These are phyloP conservation scores for Ciconia maguari DNA, from an alignment of 2,113 vertebrate species.

Conservation along the genomic window DNA sequence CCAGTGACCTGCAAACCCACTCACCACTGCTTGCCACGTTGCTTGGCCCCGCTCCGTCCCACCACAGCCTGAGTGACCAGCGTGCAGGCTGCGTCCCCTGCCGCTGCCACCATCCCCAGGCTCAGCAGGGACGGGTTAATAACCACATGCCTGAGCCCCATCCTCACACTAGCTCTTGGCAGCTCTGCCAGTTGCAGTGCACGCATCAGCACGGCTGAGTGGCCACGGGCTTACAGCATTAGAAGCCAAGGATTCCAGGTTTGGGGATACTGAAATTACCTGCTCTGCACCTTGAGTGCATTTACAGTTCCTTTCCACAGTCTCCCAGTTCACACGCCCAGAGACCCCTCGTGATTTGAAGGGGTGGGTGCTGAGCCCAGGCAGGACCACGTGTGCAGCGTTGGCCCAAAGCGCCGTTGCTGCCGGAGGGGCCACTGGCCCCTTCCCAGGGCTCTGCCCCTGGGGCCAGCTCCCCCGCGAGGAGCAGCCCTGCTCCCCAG, in stretches of 20 bases:
- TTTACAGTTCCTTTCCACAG: not conserved
- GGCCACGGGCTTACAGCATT: not conserved
- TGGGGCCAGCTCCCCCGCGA: not conserved
- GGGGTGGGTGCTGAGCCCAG: not conserved
- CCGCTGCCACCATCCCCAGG: not conserved
- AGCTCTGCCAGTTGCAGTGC: not conserved
- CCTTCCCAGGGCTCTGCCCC: not conserved
- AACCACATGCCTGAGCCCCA: not conserved
- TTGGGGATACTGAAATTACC: not conserved
- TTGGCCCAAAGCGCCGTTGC: rapidly evolving
- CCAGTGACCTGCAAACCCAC: not conserved
- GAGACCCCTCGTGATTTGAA: not conserved
- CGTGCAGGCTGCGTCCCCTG: rapidly evolving
- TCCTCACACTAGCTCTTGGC: not conserved
- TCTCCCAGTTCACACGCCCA: rapidly evolving
- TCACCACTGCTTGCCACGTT: not conserved
- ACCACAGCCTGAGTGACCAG: rapidly evolving
- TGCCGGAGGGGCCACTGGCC: not conserved
- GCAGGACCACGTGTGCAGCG: rapidly evolving
- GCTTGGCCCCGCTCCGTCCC: too few relatives aligned
- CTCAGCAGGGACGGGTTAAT: rapidly evolving
- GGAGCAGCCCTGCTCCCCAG: not conserved
- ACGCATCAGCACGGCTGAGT: rapidly evolving
- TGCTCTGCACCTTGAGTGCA: too few relatives aligned
- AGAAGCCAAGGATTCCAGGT: not conserved